Evolutionary conservation across 2,888 invertebrate species (phyloP).

Genomic region (Suillia variegata): DNA sequence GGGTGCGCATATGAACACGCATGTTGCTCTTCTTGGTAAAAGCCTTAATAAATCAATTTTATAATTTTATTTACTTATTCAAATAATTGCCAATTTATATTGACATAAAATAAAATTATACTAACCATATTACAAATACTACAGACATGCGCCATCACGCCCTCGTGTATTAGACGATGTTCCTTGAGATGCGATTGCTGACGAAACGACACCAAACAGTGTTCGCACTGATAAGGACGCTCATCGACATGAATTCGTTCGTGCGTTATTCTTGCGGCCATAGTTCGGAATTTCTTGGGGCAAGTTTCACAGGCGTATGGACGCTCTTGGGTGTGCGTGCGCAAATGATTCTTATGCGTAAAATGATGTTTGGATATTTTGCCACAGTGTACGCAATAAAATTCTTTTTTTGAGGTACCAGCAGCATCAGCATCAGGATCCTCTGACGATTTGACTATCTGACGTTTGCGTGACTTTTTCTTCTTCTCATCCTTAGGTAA

Average conservation of each 20-base stretch:
- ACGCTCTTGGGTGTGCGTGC: constrained; percentile 37
- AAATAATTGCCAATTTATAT: too few relatives aligned
- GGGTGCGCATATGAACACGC: constrained; percentile 32
- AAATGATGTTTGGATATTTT: constrained; percentile 27
- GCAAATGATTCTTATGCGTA: constrained; percentile 36
- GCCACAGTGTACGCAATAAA: constrained; percentile 19
- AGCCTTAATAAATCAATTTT: too few relatives aligned
- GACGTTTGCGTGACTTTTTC: not conserved
- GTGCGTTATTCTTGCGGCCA: constrained; percentile 33
- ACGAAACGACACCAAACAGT: constrained; percentile 34
- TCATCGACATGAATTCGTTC: constrained; percentile 35
- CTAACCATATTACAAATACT: constrained; percentile 32
- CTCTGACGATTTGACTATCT: too few relatives aligned
- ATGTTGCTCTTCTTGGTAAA: constrained; percentile 29
- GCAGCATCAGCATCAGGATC: not conserved
- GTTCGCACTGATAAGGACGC: constrained; percentile 37
- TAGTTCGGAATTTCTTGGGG: constrained; percentile 36
- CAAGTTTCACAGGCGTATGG: constrained; percentile 35
- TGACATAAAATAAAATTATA: too few relatives aligned
- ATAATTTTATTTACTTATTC: too few relatives aligned
- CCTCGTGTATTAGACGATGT: constrained; percentile 35
- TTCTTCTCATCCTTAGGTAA: not conserved
- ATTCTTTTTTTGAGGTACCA: not conserved
- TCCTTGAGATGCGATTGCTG: constrained; percentile 37
- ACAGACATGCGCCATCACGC: constrained; percentile 31